Base-by-base conservation (phyloP, 2,797 vertebrate genomes). In the Hylomyscus alleni region DNA sequence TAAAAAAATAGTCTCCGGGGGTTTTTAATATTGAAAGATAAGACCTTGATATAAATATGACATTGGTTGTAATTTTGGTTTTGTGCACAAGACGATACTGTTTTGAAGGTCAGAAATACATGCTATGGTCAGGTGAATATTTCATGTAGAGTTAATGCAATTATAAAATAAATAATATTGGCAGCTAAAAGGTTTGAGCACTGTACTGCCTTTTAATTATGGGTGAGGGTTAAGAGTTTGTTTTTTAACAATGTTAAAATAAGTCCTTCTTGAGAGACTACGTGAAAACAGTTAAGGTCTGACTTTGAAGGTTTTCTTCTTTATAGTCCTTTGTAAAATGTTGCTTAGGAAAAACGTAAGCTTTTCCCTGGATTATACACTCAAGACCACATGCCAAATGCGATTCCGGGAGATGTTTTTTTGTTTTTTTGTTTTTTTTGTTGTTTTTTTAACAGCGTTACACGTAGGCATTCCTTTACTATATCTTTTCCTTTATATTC, bases 401-500 rank as follows among this genome's bases (percentile, higher is more conserved):
- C 93, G 97, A 91, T 97, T 98, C 98, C 96, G 98, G 98, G 98
- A 97, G 98, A 97, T 96, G 96, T 96, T 98, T 98, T 98, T 98
- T 31, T 44, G 44, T 44, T 44, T 44, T 54, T 54, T 54, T 17
- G 44, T 44, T 96, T 98, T 98, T 98, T 98, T 31, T 44, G 44
- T 44, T 44, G 3, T 44, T 3, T 54, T 54, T 54, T 17, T 44
- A 44, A 9, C 98, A 98, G 98, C 98, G 98, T 98, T 98, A 98
- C 98, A 99, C 98, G 98, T 98, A 98, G 98, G 98, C 98, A 98
- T 98, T 98, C 95, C 97, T 98, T 98, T 98, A 98, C 98, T 98
- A 97, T 98, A 97, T 94, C 97, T 96, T 97, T 85, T 86, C 78
- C 86, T 92, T 98, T 98, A 97, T 98, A 98, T 98, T 98, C 73